A percentile compares a stretch with the other conserved stretches of the same genome.
These are phyloP conservation scores for Sanderia malayensis DNA, from an alignment of 30 jellyfish, hydroid and myxozoan genomes.

Conservation along the genomic window DNA sequence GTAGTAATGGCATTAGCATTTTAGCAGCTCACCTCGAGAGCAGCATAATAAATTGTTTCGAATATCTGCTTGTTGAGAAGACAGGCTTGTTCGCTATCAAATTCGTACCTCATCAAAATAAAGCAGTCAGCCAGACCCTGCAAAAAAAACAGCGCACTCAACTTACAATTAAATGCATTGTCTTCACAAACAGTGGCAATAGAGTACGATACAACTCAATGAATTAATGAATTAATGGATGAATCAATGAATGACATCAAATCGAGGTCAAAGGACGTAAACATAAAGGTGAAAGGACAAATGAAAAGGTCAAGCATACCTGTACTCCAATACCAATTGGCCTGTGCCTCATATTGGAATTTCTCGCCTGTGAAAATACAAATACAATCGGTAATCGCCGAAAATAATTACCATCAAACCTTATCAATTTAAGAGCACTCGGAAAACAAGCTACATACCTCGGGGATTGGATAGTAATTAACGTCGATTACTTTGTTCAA, in stretches of 20 bases:
- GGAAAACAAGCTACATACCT: too few relatives aligned
- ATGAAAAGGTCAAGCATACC: constrained; percentile 68
- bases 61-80: constrained; percentile 84
- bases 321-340: constrained; percentile 99
- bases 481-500: constrained; percentile 90
- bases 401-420: too few relatives aligned
- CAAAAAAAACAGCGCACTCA: too few relatives aligned
- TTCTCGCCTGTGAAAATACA: constrained; percentile 66
- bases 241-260: too few relatives aligned
- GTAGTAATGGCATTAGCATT: background rate
- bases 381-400: too few relatives aligned
- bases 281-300: too few relatives aligned
- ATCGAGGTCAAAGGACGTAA: too few relatives aligned
- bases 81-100: constrained; percentile 90
- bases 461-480: constrained; percentile 81
- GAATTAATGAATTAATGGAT: too few relatives aligned
- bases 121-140: constrained; percentile 98
- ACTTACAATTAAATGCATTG: too few relatives aligned
- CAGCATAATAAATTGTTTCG: constrained; percentile 95
- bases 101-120: constrained; percentile 82
- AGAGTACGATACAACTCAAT: too few relatives aligned
- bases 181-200: too few relatives aligned
- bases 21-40: constrained; percentile 64
- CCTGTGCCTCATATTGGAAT: constrained; percentile 94
- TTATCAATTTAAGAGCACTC: too few relatives aligned